Base-by-base conservation (phyloP, 2,888 invertebrate species). In the Ichneumoninae sp. region DNA sequence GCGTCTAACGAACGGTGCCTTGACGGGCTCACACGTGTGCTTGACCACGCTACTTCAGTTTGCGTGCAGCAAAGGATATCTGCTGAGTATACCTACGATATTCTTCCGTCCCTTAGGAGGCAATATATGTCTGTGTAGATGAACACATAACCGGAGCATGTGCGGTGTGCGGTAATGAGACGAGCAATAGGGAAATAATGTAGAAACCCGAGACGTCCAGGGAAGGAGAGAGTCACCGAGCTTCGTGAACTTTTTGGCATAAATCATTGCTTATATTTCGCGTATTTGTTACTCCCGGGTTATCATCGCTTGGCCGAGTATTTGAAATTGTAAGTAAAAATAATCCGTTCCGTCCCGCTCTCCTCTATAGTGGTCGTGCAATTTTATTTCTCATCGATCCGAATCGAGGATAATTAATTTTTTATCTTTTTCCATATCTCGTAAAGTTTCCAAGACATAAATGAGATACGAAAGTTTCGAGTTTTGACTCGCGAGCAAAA, bases 1-100 rank as follows among this genome's bases (percentile, higher is more conserved):
- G 85, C 87, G 86, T 82, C 85, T 84, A 86, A 86, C 83, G 87
- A 88, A 86, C 84, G 87, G 85, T 85, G 81, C 86, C 83, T 84
- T 86, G 88, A 87, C 78, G 63, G 44, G 47, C 70, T 70, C 52
- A 63, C 69, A 78, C 60, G 69, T 75, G 66, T 73, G 26, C 44
- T 26, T 22, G 50, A 66, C 84, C 40, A 22, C 44, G 40, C 44
- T 22, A 57, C 26, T 65, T n/a, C 22, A 26, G 19, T 66, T 36
- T 26, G 36, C 36, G 26, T 52, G 50, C 16, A 7, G 52, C 22
- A 6, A 40, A 13, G 30, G 19, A 30, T 44, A 33, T 33, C 47
- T 26, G 54, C n/a, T 19, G 19, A 19, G 68, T 66, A 22, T 52
- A 22, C 33, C 26, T 16, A 69, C 69, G 44, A 69, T 75, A 69